Evolutionary conservation across 2,888 invertebrate genomes (phyloP).

Genomic region (Trichacis sp.): DNA sequence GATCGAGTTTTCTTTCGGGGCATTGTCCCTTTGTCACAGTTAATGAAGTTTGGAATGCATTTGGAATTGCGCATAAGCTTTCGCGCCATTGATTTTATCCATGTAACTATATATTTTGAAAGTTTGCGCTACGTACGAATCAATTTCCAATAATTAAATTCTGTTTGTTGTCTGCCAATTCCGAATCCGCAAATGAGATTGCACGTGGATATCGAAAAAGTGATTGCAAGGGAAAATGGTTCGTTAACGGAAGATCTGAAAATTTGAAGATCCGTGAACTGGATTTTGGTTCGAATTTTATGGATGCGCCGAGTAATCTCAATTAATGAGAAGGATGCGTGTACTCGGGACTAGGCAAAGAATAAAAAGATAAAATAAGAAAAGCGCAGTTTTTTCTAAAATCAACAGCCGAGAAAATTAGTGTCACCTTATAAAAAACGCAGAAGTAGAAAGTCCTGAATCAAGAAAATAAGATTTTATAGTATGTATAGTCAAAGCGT

Average conservation of each 20-base stretch:
- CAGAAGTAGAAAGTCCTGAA: no score
- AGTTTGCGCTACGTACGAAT: background rate
- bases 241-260: no score
- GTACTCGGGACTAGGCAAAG: slow-evolving; percentile 8
- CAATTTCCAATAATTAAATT: background rate
- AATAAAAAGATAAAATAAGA: slow-evolving; percentile 12
- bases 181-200: background rate
- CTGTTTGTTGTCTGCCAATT: background rate
- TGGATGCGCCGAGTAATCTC: slow-evolving; percentile 28
- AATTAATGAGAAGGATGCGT: slow-evolving; percentile 23
- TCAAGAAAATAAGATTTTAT: no score
- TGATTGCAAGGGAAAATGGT: background rate
- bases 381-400: slow-evolving; percentile 45
- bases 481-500: no score
- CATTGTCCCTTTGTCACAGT: background rate
- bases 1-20: background rate
- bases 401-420: slow-evolving; percentile 67
- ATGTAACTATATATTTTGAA: background rate
- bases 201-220: background rate
- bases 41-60: slow-evolving; percentile 1
- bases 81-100: background rate
- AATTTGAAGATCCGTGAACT: no score
- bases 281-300: slow-evolving; percentile 17
- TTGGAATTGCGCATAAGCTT: background rate
- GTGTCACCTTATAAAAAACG: no score